These are phyloP conservation scores for Anthoptus insignis DNA, from an alignment of 2,888 invertebrate genomes.

Conservation along the genomic window DNA sequence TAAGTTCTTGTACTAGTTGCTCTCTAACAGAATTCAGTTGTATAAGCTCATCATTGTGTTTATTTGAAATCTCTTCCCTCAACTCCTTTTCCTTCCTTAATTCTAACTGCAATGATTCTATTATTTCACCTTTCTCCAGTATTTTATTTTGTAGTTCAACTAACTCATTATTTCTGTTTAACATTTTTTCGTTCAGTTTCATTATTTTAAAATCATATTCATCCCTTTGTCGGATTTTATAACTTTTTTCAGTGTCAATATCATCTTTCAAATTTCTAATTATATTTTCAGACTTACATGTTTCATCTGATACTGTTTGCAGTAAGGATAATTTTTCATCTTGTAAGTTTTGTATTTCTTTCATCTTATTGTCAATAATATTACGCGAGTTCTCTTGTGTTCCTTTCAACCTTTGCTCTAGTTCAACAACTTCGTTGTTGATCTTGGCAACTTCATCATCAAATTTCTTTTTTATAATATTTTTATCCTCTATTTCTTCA, in stretches of 20 bases:
- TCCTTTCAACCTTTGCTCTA: slow-evolving; percentile 69
- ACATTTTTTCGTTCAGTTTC: slow-evolving; percentile 74
- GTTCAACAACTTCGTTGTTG: slow-evolving; percentile 71
- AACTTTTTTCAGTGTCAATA: slow-evolving; percentile 64
- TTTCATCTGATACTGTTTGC: slow-evolving; percentile 69
- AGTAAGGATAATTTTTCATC: slow-evolving; percentile 73
- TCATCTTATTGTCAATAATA: slow-evolving; percentile 65
- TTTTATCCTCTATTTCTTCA: slow-evolving; percentile 71
- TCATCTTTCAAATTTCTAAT: slow-evolving; percentile 63
- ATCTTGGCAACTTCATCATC: slow-evolving; percentile 68
- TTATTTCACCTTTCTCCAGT: slow-evolving; percentile 68
- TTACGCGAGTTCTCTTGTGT: slow-evolving; percentile 61
- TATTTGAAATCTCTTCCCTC: slow-evolving; percentile 56
- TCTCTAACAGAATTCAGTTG: slow-evolving; percentile 55
- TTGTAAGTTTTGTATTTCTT: slow-evolving; percentile 71
- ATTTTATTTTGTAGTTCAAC: slow-evolving; percentile 75
- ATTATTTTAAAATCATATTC: slow-evolving; percentile 70
- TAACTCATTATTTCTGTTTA: slow-evolving; percentile 76
- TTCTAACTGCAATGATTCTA: slow-evolving; percentile 65
- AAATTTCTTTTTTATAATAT: slow-evolving; percentile 60
- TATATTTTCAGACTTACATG: slow-evolving; percentile 63
- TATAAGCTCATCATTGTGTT: slow-evolving; percentile 58
- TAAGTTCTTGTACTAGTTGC: slow-evolving; percentile 56
- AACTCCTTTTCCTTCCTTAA: slow-evolving; percentile 65
- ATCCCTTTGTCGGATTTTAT: slow-evolving; percentile 66